Evolutionary conservation across 2,797 vertebrate genomes (phyloP), one percentile per base, ranked within the genome.

Genomic region (Poeciliopsis infans): DNA sequence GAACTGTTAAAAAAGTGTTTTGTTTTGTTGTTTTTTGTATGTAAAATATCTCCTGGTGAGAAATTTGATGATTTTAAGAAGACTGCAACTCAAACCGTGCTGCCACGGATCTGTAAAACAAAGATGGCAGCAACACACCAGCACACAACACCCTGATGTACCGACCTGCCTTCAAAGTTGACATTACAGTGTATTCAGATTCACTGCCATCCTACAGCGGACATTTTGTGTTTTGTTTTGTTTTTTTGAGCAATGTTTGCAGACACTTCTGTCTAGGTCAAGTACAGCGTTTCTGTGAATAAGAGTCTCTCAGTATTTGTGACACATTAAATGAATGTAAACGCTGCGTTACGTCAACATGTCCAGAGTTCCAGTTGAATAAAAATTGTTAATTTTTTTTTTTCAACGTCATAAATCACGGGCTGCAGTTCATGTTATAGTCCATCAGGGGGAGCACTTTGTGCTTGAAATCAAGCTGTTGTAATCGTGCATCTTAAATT

Each of bases 161-260:
- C 33, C 49, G 12, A 41, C 61, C 33, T 80, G 86, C 81, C 81
- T 88, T 87, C 51, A 73, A 80, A 73, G 76, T 79, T 78, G 36
- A 79, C 20, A n/a, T 36, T 53, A 31, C 2, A 20, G 47, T 66
- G 10, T 20, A 25, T 75, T 78, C 74, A 28, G 8, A 73, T 39
- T 13, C 2, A 84, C 85, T 87, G 88, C 89, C 86, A 83, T 61
- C 39, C 83, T 47, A 33, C 25, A 20, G 59, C 1, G 1, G 15
- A 79, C 39, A n/a, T 53, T 10, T 7, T 64, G 8, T 78, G n/a
- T 23, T 23, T 46, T 13, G 12, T 45, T 51, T 25, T 23, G 2
- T 51, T 55, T 25, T 18, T 68, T 76, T 73, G 0, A 53, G 31
- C 51, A 55, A 70, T 78, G n/a, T 85, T 66, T 79, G 20, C 47